Percentiles rank a stretch among this genome's conserved stretches.
Evolutionary conservation across 2,113 vertebrate genomes (phyloP).

Genomic region (Gobius niger): DNA sequence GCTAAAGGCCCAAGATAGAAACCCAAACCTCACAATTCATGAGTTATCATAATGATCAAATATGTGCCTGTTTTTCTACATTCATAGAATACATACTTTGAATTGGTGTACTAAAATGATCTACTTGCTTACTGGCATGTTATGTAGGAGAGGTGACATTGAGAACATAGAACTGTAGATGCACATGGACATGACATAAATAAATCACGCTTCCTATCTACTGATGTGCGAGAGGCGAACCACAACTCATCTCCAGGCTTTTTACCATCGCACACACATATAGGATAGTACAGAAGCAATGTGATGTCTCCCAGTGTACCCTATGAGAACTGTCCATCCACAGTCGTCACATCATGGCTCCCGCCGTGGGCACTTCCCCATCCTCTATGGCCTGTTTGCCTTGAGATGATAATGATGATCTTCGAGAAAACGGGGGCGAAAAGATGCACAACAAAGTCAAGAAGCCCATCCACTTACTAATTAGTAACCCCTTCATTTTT

Average conservation of each 20-base stretch:
- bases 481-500: conserved; percentile 80
- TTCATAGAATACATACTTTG: too few relatives aligned
- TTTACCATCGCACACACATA: neutral
- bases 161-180: neutral
- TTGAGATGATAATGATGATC: conserved; percentile 67
- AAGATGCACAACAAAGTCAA: conserved; percentile 72
- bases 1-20: too few relatives aligned
- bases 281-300: conserved; percentile 36
- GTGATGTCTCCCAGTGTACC: conserved; percentile 58
- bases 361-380: conserved; percentile 21
- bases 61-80: too few relatives aligned
- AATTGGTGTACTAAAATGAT: conserved; percentile 3
- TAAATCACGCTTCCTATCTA: conserved; percentile 4
- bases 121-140: too few relatives aligned
- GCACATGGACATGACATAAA: neutral
- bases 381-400: conserved; percentile 23
- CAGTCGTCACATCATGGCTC: conserved; percentile 36
- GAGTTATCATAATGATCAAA: too few relatives aligned
- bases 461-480: conserved; percentile 73
- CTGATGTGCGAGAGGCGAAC: conserved; percentile 30
- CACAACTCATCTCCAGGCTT: conserved; percentile 41
- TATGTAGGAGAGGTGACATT: neutral
- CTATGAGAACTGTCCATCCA: conserved; percentile 59
- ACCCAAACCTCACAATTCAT: too few relatives aligned
- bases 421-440: conserved; percentile 56